These are phyloP conservation scores for Bubo bubo DNA, from an alignment of 2,113 vertebrate genomes.

Conservation along the genomic window DNA sequence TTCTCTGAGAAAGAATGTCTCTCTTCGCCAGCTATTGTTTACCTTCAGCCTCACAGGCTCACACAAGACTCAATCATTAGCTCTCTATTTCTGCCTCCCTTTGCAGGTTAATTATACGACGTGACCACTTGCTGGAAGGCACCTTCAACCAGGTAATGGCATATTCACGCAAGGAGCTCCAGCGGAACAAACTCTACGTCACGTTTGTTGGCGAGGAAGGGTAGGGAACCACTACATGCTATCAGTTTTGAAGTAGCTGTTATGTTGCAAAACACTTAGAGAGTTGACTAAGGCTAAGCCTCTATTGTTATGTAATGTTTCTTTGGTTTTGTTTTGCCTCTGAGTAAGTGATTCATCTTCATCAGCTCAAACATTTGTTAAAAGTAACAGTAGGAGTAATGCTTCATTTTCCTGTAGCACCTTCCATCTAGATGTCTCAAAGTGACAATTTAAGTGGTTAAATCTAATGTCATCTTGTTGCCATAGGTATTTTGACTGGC, in stretches of 20 bases:
- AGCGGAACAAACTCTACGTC: slow-evolving; percentile 96
- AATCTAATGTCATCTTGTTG: background rate
- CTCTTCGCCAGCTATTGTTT: background rate
- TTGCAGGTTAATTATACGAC: slow-evolving; percentile 88
- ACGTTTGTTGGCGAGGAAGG: slow-evolving; percentile 97
- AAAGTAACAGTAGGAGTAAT: background rate
- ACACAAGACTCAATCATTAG: background rate
- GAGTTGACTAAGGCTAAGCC: background rate
- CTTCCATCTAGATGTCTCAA: background rate
- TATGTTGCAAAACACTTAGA: background rate
- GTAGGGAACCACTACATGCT: slow-evolving; percentile 71
- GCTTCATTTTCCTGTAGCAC: background rate
- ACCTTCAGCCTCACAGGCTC: background rate
- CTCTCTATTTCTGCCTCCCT: background rate
- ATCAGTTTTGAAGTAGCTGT: background rate
- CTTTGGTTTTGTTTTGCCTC: background rate
- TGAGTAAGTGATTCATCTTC: background rate
- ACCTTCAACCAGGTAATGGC: slow-evolving; percentile 99
- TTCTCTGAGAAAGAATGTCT: background rate
- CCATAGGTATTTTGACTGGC: background rate
- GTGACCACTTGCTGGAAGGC: slow-evolving; percentile 94
- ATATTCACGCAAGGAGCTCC: slow-evolving; percentile 96
- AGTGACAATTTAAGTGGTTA: background rate
- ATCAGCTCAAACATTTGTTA: background rate
- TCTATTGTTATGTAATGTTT: background rate